Evolutionary conservation across 1,140 invertebrate genomes (phyloP).

Genomic region (Lasioglossum baleicum): DNA sequence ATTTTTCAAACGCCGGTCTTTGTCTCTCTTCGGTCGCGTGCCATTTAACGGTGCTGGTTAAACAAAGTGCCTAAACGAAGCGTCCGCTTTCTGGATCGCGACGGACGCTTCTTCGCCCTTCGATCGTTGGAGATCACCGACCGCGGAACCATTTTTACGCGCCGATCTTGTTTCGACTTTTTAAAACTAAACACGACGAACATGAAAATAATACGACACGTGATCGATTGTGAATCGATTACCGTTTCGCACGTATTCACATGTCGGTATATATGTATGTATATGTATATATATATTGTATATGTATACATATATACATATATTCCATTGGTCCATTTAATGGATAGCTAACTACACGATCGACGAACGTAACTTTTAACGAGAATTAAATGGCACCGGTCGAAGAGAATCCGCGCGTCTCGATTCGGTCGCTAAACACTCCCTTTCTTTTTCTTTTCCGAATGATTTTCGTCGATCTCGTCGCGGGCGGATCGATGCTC

Average conservation of each 20-base stretch:
- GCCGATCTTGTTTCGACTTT: conserved; percentile 34
- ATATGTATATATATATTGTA: background rate
- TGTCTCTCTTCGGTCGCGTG: conserved; percentile 41
- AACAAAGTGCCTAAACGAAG: conserved; percentile 63
- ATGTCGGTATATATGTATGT: conserved; percentile 3
- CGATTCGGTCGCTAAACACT: background rate
- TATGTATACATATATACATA: background rate
- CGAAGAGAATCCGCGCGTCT: conserved; percentile 16
- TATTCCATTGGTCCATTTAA: background rate
- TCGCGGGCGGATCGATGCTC: conserved; percentile 51
- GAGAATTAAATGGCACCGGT: conserved; percentile 47
- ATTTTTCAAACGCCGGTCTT: background rate
- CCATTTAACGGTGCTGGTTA: conserved; percentile 56
- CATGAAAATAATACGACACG: too few relatives aligned
- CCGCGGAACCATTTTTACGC: conserved; percentile 32
- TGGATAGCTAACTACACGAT: background rate
- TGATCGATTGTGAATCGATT: conserved; percentile 52
- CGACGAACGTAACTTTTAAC: conserved; percentile 45
- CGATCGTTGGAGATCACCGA: conserved; percentile 37
- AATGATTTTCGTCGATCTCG: background rate
- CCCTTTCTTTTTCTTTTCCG: too few relatives aligned
- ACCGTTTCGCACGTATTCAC: conserved; percentile 36
- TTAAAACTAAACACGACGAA: background rate
- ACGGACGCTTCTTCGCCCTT: conserved; percentile 44
- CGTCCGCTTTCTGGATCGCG: conserved; percentile 50